Percentiles rank a stretch among this genome's conserved stretches.
phyloP scores from a whole-genome alignment of 2,888 invertebrate genomes.

The Macrophya alboannulata region DNA sequence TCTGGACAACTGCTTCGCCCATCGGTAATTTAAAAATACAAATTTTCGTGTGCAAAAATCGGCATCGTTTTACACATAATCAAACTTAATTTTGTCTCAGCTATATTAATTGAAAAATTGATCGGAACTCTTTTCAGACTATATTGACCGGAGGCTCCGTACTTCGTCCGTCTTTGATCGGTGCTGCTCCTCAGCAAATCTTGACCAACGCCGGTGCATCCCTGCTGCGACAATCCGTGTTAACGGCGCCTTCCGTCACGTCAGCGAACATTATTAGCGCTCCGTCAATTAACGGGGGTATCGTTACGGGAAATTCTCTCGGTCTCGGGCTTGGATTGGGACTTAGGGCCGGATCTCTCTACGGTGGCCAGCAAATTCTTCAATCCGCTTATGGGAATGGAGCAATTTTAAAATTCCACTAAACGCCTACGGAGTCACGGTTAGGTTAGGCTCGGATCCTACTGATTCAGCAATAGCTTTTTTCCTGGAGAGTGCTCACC shows the following conservation, averaged over 20 bases:
- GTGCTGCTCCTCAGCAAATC: constrained; percentile 45
- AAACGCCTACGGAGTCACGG: constrained; percentile 33
- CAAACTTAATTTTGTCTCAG: not conserved
- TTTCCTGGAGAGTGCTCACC: not conserved
- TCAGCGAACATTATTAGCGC: constrained; percentile 61
- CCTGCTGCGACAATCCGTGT: constrained; percentile 56
- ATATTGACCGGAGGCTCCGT: constrained; percentile 60
- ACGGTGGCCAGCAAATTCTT: constrained; percentile 65
- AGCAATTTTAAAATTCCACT: constrained; percentile 66
- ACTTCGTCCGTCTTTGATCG: constrained; percentile 64
- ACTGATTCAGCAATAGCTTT: constrained; percentile 42
- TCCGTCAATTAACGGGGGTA: constrained; percentile 57
- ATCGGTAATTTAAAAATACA: constrained; percentile 60
- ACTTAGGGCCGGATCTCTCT: constrained; percentile 66
- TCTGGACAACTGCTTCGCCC: constrained; percentile 63
- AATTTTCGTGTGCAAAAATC: constrained; percentile 35
- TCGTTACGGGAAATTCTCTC: constrained; percentile 61
- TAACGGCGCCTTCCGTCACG: constrained; percentile 61
- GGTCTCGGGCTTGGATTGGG: constrained; percentile 66
- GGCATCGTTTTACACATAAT: constrained; percentile 29
- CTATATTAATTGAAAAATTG: not conserved
- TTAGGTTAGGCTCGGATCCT: constrained; percentile 3
- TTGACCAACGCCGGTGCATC: constrained; percentile 39
- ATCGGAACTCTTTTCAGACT: constrained; percentile 58
- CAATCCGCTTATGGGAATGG: constrained; percentile 65